These are phyloP conservation scores for Clavelina lepadiformis DNA, from an alignment of 23 tunicate species.

Conservation along the genomic window DNA sequence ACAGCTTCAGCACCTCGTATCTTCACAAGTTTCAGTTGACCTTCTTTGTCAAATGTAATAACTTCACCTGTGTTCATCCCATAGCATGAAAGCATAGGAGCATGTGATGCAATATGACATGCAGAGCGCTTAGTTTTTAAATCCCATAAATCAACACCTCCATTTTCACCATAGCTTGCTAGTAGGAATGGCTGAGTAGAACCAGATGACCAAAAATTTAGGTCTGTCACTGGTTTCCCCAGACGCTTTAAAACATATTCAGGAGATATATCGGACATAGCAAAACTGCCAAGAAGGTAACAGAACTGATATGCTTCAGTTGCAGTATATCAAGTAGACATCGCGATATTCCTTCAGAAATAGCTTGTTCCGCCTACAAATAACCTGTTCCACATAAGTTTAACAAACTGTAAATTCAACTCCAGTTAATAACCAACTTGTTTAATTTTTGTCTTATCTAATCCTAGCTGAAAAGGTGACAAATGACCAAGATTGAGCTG, in stretches of 20 bases:
- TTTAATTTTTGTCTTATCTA: no score
- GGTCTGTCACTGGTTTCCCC: slow-evolving; percentile 28
- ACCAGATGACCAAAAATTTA: slow-evolving; percentile 26
- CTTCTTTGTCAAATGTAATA: slow-evolving; percentile 54
- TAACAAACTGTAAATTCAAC: no score
- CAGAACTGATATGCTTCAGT: no score
- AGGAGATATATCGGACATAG: slow-evolving; percentile 43
- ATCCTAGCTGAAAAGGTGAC: no score
- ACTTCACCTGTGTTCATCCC: slow-evolving; percentile 26
- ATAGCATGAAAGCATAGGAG: slow-evolving; percentile 35
- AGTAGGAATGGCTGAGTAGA: slow-evolving; percentile 1
- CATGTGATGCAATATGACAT: slow-evolving; percentile 19
- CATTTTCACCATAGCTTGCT: slow-evolving; percentile 53
- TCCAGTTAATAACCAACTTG: no score
- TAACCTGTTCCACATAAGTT: no score
- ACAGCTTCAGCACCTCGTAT: background rate
- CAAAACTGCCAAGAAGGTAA: no score
- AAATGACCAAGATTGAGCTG: no score
- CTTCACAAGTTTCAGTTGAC: slow-evolving; percentile 31
- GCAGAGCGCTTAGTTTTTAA: slow-evolving; percentile 25
- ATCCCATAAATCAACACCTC: slow-evolving; percentile 68
- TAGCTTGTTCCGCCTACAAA: no score
- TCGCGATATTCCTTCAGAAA: no score
- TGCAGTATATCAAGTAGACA: no score
- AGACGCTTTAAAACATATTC: slow-evolving; percentile 21